Conservation (phyloP, 2,113 vertebrate genomes). For the Pterocles burchelli region DNA sequence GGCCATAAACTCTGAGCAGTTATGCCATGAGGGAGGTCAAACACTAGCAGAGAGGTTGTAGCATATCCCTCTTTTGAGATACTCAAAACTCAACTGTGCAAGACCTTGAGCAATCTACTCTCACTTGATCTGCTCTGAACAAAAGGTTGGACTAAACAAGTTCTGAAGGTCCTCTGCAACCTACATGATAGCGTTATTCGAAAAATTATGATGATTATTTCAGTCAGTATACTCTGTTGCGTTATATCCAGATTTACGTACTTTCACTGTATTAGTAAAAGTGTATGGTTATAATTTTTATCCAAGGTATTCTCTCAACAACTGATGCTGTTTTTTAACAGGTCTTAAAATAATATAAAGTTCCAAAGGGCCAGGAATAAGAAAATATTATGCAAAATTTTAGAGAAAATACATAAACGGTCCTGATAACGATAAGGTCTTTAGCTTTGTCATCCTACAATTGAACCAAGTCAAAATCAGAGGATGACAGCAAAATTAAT, state of each 20-base stretch:
- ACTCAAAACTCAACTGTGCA: background rate
- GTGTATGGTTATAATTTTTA: background rate
- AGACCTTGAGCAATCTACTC: background rate
- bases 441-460: background rate
- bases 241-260: background rate
- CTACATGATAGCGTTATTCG: fast-evolving
- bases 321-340: background rate
- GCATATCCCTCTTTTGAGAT: background rate
- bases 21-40: background rate
- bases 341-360: background rate
- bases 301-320: background rate
- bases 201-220: background rate
- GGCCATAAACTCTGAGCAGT: background rate
- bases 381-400: background rate
- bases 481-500: constrained; percentile 16
- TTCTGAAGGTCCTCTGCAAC: background rate
- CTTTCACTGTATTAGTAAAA: background rate
- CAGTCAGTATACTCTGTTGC: background rate
- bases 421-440: background rate
- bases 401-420: background rate
- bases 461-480: background rate
- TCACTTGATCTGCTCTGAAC: background rate
- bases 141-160: background rate
- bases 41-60: background rate
- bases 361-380: background rate